Percentiles rank a stretch among this genome's conserved stretches.
Conservation (phyloP, 2,113 vertebrate species). For the Telmatochromis sp. region DNA sequence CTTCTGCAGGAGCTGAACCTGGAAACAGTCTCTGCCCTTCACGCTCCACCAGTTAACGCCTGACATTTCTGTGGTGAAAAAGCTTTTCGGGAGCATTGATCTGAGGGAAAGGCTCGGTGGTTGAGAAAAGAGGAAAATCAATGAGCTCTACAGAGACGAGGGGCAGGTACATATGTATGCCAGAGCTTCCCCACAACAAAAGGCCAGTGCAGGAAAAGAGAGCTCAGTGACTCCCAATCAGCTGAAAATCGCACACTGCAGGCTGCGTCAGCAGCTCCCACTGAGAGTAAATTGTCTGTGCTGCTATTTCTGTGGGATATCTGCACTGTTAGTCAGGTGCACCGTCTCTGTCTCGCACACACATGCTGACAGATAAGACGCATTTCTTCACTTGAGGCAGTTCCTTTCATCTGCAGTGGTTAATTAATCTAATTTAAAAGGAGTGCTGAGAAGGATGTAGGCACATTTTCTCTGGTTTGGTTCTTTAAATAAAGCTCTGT, state of each 20-base stretch:
- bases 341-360: background rate
- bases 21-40: constrained; percentile 8
- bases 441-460: background rate
- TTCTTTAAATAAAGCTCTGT: background rate
- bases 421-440: constrained; percentile 14
- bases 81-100: constrained; percentile 41
- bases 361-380: background rate
- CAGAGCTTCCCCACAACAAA: constrained; percentile 23
- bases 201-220: constrained; percentile 7
- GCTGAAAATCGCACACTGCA: constrained; percentile 3
- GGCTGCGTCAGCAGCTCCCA: background rate
- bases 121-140: constrained; percentile 27
- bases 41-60: background rate
- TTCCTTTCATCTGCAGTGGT: constrained; percentile 3
- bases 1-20: background rate
- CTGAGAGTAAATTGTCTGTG: constrained; percentile 21
- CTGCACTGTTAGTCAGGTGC: background rate
- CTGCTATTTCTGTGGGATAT: constrained; percentile 13
- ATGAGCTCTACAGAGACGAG: background rate
- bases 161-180: constrained; percentile 10
- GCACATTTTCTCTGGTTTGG: background rate
- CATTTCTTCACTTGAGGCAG: background rate
- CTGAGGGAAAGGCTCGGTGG: background rate
- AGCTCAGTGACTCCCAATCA: constrained; percentile 9
- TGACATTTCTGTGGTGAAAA: constrained; percentile 38